Conservation (phyloP, 1,140 invertebrate genomes). For the Apolygus lucorum region DNA sequence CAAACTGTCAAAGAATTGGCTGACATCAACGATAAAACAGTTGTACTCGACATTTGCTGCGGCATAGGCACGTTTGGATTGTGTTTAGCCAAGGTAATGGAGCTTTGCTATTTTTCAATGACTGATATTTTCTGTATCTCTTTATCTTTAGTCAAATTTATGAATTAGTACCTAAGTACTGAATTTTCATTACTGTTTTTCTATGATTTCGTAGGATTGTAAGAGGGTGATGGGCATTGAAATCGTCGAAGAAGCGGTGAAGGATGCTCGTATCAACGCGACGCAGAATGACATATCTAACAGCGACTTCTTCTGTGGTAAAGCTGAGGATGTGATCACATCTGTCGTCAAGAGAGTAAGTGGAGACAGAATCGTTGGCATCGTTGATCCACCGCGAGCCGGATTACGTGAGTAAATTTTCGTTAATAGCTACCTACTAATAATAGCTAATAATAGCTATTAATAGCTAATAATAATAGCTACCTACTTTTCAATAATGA, state of each 20-base stretch:
- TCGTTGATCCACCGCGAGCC: conserved; percentile 93
- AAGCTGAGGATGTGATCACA: conserved; percentile 80
- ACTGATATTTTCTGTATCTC: background rate
- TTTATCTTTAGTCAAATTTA: background rate
- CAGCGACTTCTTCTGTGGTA: conserved; percentile 78
- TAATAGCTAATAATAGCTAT: too few relatives aligned
- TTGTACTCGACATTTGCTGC: conserved; percentile 90
- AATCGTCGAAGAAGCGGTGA: conserved; percentile 73
- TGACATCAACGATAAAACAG: conserved; percentile 52
- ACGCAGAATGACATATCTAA: conserved; percentile 70
- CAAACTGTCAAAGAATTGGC: conserved; percentile 69
- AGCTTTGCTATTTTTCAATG: conserved; percentile 10
- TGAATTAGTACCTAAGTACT: background rate
- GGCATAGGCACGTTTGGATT: conserved; percentile 96
- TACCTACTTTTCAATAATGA: too few relatives aligned
- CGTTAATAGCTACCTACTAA: too few relatives aligned
- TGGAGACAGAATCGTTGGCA: conserved; percentile 60
- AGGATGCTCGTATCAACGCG: conserved; percentile 85
- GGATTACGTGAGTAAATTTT: conserved; percentile 75
- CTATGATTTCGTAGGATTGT: conserved; percentile 49
- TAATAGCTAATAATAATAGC: too few relatives aligned
- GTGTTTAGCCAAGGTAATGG: conserved; percentile 65
- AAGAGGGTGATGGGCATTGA: conserved; percentile 87
- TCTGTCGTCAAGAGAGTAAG: conserved; percentile 53
- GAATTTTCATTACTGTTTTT: background rate